Evolutionary conservation across 2,888 invertebrate genomes (phyloP), one percentile per base, ranked within the genome.

Genomic region (Mayetiola destructor): DNA sequence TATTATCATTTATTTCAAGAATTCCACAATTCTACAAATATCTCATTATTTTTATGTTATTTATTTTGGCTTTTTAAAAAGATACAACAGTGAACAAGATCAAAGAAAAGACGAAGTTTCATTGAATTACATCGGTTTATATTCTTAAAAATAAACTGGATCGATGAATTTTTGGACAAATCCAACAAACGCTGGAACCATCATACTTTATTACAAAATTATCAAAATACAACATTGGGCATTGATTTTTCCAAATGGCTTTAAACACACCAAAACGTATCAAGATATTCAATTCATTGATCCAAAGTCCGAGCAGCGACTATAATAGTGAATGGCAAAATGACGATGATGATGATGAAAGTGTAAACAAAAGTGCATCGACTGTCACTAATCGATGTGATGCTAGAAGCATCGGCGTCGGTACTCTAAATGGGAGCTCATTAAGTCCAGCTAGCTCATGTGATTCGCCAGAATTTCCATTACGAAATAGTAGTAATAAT

Each of bases 391-490:
- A 48, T 48, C 48, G 48, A 3, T 27, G 27, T n/a, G 48, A 48
- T 9, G 18, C 48, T 5, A 16, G n/a, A 48, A 55, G 42, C 37
- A 48, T 37, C 56, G n/a, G 52, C 20, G 37, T 37, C 37, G 55
- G 29, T 55, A 29, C 52, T 36, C 52, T 52, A 48, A 36, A 36
- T 18, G 56, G 59, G 36, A 56, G 39, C 16, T 39, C 39, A 39
- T 29, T 73, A 1, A 73, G 72, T 57, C 74, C 74, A 60, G 67
- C 70, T 35, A 69, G 71, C 61, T 72, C 69, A 37, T 70, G 73
- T 60, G 70, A 69, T 14, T 72, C 72, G 29, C 71, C 72, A 1
- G 71, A 72, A 53, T 69, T 57, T 55, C n/a, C 55, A 29, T 37
- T 30, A 2, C 48, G 42, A 36, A 40, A 54, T 39, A 58, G 18